Evolutionary conservation across 2,797 vertebrate genomes (phyloP).

Genomic region (Bucorvus abyssinicus): DNA sequence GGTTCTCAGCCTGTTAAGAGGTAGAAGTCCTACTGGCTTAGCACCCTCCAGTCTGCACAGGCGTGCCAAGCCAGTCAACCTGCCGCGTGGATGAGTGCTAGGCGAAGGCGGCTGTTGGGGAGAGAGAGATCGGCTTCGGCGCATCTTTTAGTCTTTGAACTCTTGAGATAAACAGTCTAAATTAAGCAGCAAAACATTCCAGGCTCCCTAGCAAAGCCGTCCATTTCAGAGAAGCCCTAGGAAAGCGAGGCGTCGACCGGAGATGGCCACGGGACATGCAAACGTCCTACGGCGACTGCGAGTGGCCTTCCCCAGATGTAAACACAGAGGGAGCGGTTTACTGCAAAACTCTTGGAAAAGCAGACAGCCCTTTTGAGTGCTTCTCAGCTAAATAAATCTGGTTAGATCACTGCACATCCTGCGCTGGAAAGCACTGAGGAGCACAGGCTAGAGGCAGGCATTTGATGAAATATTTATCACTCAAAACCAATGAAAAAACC

Average conservation of each 20-base stretch:
- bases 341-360: not conserved
- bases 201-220: slow-evolving; percentile 16
- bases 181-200: slow-evolving; percentile 69
- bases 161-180: slow-evolving; percentile 66
- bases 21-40: not conserved
- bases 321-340: not conserved
- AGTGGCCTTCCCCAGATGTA: not conserved
- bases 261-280: not conserved
- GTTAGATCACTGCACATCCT: not conserved
- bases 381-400: not conserved
- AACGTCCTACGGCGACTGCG: not conserved
- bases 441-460: not conserved
- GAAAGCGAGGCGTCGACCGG: not conserved
- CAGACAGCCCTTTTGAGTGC: not conserved
- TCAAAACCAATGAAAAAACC: not conserved
- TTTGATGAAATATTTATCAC: not conserved
- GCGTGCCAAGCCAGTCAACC: not conserved
- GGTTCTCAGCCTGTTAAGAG: too few relatives aligned
- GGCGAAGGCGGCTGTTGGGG: not conserved
- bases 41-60: not conserved
- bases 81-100: not conserved
- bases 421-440: not conserved
- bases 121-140: not conserved
- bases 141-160: slow-evolving; percentile 9
- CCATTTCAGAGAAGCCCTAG: not conserved